These are phyloP conservation scores for Drosophila macrospina DNA, from an alignment of 2,888 invertebrate genomes.

Conservation along the genomic window DNA sequence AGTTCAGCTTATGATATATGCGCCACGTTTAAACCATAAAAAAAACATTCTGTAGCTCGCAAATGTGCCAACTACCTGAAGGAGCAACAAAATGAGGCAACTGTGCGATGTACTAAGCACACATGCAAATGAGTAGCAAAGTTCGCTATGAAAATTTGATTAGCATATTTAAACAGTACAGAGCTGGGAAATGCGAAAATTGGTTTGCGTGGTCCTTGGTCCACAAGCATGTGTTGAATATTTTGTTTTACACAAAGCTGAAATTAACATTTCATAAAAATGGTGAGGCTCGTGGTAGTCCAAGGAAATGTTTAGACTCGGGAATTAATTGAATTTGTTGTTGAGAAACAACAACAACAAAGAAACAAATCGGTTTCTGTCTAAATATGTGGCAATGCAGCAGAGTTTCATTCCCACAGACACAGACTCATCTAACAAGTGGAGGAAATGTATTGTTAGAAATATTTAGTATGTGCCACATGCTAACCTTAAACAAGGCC, in stretches of 20 bases:
- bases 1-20: conserved; percentile 19
- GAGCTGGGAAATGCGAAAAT: conserved; percentile 17
- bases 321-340: conserved; percentile 33
- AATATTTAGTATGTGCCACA: conserved; percentile 65
- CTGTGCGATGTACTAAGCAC: conserved; percentile 10
- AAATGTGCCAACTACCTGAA: conserved; percentile 24
- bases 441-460: conserved; percentile 28
- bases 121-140: conserved; percentile 72
- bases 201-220: conserved; percentile 5
- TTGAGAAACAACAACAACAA: conserved; percentile 6
- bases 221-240: conserved; percentile 11
- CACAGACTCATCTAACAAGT: conserved; percentile 31
- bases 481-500: conserved; percentile 24
- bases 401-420: conserved; percentile 8
- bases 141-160: conserved; percentile 69
- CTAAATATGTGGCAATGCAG: conserved; percentile 19
- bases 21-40: conserved; percentile 41
- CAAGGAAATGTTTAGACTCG: conserved; percentile 12
- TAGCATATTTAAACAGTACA: conserved; percentile 57
- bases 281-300: background rate
- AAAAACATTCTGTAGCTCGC: conserved; percentile 3
- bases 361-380: conserved; percentile 16
- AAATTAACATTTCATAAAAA: conserved; percentile 18
- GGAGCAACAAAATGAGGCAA: conserved; percentile 20
- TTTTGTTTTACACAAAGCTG: conserved; percentile 13